phyloP scores from a whole-genome alignment of 2,113 vertebrate species.

The Centropristis striata region DNA sequence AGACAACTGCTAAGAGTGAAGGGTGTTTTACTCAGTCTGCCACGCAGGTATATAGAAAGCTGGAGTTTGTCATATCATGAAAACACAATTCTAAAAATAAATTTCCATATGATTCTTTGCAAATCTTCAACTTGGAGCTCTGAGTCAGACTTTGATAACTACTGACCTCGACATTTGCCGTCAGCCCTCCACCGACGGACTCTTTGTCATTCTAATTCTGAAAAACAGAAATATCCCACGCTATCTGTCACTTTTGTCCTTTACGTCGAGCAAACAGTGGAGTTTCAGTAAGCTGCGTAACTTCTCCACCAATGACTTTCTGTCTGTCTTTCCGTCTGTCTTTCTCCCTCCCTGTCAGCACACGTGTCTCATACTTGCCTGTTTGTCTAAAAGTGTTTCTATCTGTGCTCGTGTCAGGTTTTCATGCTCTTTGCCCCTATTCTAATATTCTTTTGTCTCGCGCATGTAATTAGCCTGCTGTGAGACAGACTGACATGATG shows the following conservation, averaged over 20 bases:
- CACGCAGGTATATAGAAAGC: not conserved
- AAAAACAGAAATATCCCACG: constrained; percentile 62
- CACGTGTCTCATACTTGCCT: constrained; percentile 15
- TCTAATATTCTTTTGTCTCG: constrained; percentile 19
- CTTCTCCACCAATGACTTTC: constrained; percentile 58
- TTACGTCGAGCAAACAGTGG: constrained; percentile 24
- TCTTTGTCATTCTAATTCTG: constrained; percentile 52
- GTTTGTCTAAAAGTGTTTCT: constrained; percentile 27
- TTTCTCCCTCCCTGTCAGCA: constrained; percentile 56
- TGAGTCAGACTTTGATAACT: constrained; percentile 57
- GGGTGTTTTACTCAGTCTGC: constrained; percentile 28
- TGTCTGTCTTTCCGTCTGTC: constrained; percentile 46
- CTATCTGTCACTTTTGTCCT: constrained; percentile 69
- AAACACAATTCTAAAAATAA: constrained; percentile 57
- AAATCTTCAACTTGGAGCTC: constrained; percentile 29
- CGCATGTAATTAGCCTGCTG: constrained; percentile 57
- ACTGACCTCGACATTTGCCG: constrained; percentile 64
- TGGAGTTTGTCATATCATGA: constrained; percentile 37
- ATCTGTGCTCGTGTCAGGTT: constrained; percentile 39
- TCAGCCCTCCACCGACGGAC: constrained; percentile 37
- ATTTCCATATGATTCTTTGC: constrained; percentile 7
- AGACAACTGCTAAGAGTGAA: constrained; percentile 14
- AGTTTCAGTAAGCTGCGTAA: constrained; percentile 66
- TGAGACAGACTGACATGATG: constrained; percentile 22
- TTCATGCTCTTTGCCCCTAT: constrained; percentile 14